A percentile compares a stretch with the other conserved stretches of the same genome.
Conservation (phyloP, 1,140 invertebrate species). For the Gryon sp. region DNA sequence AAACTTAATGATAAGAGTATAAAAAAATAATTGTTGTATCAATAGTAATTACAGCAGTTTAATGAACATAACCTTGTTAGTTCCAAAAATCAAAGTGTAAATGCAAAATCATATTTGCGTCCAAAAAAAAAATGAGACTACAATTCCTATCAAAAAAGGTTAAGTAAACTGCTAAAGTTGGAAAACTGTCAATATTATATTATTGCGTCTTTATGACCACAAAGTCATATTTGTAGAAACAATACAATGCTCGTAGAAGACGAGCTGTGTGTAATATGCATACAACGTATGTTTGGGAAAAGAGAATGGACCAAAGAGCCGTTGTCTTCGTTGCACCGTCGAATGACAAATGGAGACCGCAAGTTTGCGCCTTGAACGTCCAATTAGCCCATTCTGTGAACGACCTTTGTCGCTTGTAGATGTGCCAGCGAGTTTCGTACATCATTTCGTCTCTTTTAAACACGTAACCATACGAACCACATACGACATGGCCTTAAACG, state of each 20-base stretch:
- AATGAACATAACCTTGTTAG: too few species aligned
- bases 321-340: slow-evolving; percentile 52
- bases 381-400: slow-evolving; percentile 72
- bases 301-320: slow-evolving; percentile 45
- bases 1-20: too few species aligned
- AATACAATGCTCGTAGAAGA: slow-evolving; percentile 16
- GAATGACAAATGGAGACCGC: slow-evolving; percentile 78
- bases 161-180: neutral
- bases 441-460: slow-evolving; percentile 46
- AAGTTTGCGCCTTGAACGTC: slow-evolving; percentile 76
- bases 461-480: slow-evolving; percentile 52
- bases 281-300: slow-evolving; percentile 50
- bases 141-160: neutral
- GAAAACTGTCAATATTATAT: neutral
- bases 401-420: slow-evolving; percentile 47
- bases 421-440: slow-evolving; percentile 20
- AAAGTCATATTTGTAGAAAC: slow-evolving; percentile 44
- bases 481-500: slow-evolving; percentile 64
- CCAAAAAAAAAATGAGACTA: neutral
- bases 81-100: too few species aligned
- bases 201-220: slow-evolving; percentile 12
- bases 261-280: slow-evolving; percentile 44
- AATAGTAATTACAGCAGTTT: too few species aligned
- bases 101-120: too few species aligned
- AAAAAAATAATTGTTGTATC: too few species aligned